These are phyloP conservation scores for Parnassius glacialis DNA, from an alignment of 2,888 invertebrate species.

Conservation along the genomic window DNA sequence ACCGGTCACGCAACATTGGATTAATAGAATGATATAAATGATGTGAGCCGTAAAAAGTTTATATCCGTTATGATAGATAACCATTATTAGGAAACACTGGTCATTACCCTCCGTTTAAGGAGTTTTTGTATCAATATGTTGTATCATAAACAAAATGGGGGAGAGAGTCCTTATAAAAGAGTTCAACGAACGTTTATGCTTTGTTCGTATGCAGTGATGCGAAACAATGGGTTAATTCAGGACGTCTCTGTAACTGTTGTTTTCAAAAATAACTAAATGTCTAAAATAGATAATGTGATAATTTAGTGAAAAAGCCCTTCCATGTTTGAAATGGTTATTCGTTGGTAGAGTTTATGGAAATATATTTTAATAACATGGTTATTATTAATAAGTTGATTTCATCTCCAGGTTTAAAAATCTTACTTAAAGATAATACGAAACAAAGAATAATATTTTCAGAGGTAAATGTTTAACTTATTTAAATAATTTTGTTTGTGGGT, in stretches of 20 bases:
- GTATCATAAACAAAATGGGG: constrained; percentile 27
- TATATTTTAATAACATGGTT: too few relatives aligned
- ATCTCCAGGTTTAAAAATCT: too few relatives aligned
- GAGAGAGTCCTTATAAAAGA: constrained; percentile 71
- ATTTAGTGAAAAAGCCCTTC: too few relatives aligned
- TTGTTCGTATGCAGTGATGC: constrained; percentile 62
- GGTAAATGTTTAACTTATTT: neutral
- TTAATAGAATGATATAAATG: constrained; percentile 42
- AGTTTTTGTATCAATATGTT: neutral
- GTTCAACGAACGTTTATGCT: constrained; percentile 75
- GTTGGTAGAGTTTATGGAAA: too few relatives aligned
- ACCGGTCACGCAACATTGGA: constrained; percentile 57
- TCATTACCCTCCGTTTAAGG: constrained; percentile 50
- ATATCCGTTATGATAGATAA: constrained; percentile 52
- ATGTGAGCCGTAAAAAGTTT: constrained; percentile 49
- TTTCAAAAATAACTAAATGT: constrained; percentile 14
- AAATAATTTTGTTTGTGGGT: constrained; percentile 16
- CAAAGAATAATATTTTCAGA: neutral
- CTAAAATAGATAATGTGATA: too few relatives aligned
- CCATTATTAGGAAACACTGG: constrained; percentile 43
- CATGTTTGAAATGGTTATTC: too few relatives aligned
- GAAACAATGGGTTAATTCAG: constrained; percentile 55
- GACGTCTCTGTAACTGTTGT: constrained; percentile 36
- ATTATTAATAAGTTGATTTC: too few relatives aligned
- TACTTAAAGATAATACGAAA: neutral